These are phyloP conservation scores for Holcopasites calliopsidis DNA, from an alignment of 1,140 invertebrate species.

Conservation along the genomic window DNA sequence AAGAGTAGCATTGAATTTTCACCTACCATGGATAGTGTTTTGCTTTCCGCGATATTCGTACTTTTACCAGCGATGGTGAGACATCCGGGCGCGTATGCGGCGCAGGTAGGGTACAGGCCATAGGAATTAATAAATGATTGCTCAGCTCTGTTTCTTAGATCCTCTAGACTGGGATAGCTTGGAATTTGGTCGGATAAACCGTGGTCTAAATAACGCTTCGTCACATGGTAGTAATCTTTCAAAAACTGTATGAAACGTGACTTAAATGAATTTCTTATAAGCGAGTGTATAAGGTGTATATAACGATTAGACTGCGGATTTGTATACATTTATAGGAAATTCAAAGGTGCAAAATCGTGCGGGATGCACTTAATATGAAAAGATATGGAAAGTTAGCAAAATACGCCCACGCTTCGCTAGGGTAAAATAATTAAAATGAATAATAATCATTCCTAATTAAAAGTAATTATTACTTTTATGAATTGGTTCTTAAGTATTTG, in stretches of 20 bases:
- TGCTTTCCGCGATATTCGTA: slow-evolving; percentile 10
- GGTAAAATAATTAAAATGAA: too few species aligned
- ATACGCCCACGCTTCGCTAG: too few species aligned
- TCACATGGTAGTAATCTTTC: background rate
- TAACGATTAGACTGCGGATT: background rate
- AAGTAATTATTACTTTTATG: too few species aligned
- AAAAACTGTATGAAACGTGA: background rate
- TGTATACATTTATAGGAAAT: too few species aligned
- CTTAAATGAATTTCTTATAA: background rate
- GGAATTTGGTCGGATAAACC: too few species aligned
- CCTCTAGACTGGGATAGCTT: background rate
- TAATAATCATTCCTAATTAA: too few species aligned
- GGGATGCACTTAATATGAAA: too few species aligned
- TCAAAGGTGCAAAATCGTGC: too few species aligned
- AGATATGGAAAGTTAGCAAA: too few species aligned
- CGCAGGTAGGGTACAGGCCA: slow-evolving; percentile 21
- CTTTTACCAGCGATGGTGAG: slow-evolving; percentile 29
- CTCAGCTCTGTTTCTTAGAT: slow-evolving; percentile 1
- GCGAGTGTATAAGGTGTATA: background rate
- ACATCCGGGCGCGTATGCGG: slow-evolving; percentile 38
- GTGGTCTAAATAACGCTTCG: background rate
- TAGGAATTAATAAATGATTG: slow-evolving; percentile 34
- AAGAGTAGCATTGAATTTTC: background rate
- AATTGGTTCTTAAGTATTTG: too few species aligned
- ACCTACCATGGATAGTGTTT: slow-evolving; percentile 45